These are phyloP conservation scores for Pantala flavescens DNA, from an alignment of 1,140 invertebrate species.

Conservation along the genomic window DNA sequence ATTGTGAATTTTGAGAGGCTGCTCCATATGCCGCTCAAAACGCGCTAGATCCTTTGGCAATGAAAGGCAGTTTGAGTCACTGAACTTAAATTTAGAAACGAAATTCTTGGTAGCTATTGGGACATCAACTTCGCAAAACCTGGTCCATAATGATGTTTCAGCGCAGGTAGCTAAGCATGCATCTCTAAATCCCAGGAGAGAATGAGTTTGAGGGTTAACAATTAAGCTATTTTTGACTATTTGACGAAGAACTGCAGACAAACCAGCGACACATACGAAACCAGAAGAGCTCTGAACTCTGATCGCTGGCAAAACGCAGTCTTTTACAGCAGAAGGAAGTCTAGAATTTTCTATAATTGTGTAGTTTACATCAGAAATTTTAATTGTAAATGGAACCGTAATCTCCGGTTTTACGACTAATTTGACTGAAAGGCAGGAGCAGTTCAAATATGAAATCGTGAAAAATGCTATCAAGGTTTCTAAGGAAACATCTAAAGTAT, in stretches of 20 bases:
- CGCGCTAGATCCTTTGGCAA: slow-evolving; percentile 53
- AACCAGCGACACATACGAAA: slow-evolving; percentile 52
- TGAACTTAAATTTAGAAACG: not conserved
- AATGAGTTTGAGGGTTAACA: slow-evolving; percentile 17
- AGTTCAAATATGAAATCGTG: slow-evolving; percentile 30
- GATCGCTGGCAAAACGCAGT: slow-evolving; percentile 48
- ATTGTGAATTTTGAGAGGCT: slow-evolving; percentile 78
- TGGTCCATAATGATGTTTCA: slow-evolving; percentile 81
- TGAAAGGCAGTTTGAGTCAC: not conserved
- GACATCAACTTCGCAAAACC: slow-evolving; percentile 81
- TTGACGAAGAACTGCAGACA: slow-evolving; percentile 56
- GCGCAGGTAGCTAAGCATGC: slow-evolving; percentile 69
- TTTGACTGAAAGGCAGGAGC: not conserved
- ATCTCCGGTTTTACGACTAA: not conserved
- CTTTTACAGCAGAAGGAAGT: slow-evolving; percentile 30
- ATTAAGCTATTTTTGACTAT: slow-evolving; percentile 41
- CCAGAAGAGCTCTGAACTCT: slow-evolving; percentile 32
- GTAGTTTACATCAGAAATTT: not conserved
- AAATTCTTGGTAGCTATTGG: not conserved
- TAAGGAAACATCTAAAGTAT: slow-evolving; percentile 31
- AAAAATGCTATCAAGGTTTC: slow-evolving; percentile 35
- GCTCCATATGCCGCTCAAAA: slow-evolving; percentile 77
- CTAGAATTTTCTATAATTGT: not conserved
- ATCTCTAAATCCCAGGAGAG: slow-evolving; percentile 58
- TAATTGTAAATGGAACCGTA: not conserved